Base-by-base conservation (phyloP, 30 jellyfish, hydroid and myxozoan genomes). In the Sanderia malayensis region DNA sequence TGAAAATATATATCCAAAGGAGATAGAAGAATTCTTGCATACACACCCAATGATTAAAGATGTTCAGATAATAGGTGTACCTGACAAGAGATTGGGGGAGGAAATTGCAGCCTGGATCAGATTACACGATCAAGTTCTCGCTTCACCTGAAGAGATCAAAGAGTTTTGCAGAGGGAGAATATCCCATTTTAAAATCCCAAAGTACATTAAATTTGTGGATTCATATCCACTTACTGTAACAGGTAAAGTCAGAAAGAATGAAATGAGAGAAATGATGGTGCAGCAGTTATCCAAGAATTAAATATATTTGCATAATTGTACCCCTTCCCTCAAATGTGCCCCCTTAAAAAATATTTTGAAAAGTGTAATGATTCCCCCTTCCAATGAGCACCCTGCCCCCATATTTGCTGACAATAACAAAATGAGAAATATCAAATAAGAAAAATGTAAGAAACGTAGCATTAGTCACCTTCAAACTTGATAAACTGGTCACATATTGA, bases 61-160 rank as follows among this genome's bases (percentile, higher is more conserved):
- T 71, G 92, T 91, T 44, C 96, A 91, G 49, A 95, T 89, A 6
- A 71, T 89, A 26, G 95, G 95, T 8, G 95, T 89, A 11, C 87
- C 92, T n/a, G 93, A 82, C 71, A 74, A 89, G 45, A 61, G 97
- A 30, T 18, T 82, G 58, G 97, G 97, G 9, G 97, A 89, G 44
- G 97, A 89, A 32, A 76, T 82, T 11, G 77, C 94, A 59, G 97
- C 97, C 7, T 83, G 95, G 95, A 82, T 89, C 22, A 75, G 82
- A 81, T 62, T 82, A 22, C 81, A 71, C 46, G 81, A 70, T 58
- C 69, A 27, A 22, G 65, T 19, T 22, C 22, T 2, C 4, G 37
- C 68, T 55, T 31, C 73, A 11, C 63, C 68, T 34, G 77, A 62
- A 21, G 88, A 76, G 37, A 76, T 76, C 44, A 76, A 66, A 64